Base-by-base conservation (phyloP, 2,113 vertebrate species). In the Tetraodon nigroviridis region DNA sequence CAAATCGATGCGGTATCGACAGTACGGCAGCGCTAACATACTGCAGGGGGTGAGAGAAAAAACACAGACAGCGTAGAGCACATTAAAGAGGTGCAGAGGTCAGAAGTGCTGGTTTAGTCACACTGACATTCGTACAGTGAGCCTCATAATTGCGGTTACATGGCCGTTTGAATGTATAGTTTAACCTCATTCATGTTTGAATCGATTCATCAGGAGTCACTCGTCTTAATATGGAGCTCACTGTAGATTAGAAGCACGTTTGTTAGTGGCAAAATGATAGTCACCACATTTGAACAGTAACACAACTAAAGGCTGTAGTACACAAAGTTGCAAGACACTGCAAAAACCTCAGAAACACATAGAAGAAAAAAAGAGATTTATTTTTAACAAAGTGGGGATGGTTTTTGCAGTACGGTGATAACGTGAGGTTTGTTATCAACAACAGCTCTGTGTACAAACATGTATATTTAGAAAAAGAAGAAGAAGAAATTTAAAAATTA, bases 211-310 rank as follows among this genome's bases (percentile, higher is more conserved):
- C 6, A 6, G 14, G n/a, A 7, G 7, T 16, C 42, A 6, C 6
- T 17, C 6, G n/a, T 7, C 4, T 17, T 48, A 18, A 51, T 65
- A 83, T 76, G 73, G 69, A 75, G 83, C 82, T 83, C 86, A 86
- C 78, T 83, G 82, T 73, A 72, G 13, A 21, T 64, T 54, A 65
- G 37, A 61, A 18, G 60, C 20, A 46, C 21, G 27, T 61, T 51
- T 56, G 60, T 76, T 73, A 67, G 64, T 61, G 56, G 51, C 51
- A 76, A 22, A 32, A 7, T 58, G 55, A 76, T 67, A 70, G 58
- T 79, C 42, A 79, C 62, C 60, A 68, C 60, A 46, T 29, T 63
- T 47, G 48, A 40, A 75, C 76, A 75, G 37, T 66, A 32, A 64
- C 49, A 70, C n/a, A 60, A 21, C 21, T 32, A 19, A 59, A 64